Base-by-base conservation (phyloP, 2,113 vertebrate species). In the Stigmatopora argus region DNA sequence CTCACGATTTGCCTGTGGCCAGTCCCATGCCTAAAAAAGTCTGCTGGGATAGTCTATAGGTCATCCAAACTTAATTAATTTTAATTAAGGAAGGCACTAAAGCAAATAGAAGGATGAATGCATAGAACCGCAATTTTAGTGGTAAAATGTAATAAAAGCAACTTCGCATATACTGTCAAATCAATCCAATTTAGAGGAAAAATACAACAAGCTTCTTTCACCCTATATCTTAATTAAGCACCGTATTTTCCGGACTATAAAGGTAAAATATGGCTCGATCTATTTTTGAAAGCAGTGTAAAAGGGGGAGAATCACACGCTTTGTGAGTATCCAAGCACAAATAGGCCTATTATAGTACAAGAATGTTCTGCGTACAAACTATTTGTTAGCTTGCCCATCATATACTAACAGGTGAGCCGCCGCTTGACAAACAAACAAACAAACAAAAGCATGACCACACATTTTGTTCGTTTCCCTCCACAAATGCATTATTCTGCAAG, bases 321-420 rank as follows among this genome's bases (percentile, higher is more conserved):
- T 77, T 75, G 81, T 78, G 72, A 71, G 31, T 23, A 2, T 35
- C 44, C 58, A 66, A 56, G 57, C 41, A 60, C 58, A 58, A 31
- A 31, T 31, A 31, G 26, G 26, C 3, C 35, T 23, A 41, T 41
- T 18, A 69, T 34, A 17, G 34, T 60, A 41, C 38, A 44, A 21
- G 51, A 23, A 2, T 21, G 21, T 53, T 23, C 18, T 51, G 49
- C 49, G n/a, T 19, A 19, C 38, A 7, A 55, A 52, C 48, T 51
- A 6, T 58, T 34, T 35, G 14, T 59, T 15, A 10, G 31, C 9
- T 41, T 41, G 38, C 9, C 38, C 7, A 41, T 41, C 6, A 8
- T 7, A 41, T 41, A 7, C 38, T 7, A 41, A 41, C 38, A 41
- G 5, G 38, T 41, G 38, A 53, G 21, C n/a, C 19, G 49, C 18